Percentiles rank a stretch among this genome's conserved stretches.
These are phyloP conservation scores for Sphyrna mokarran DNA, from an alignment of 2,113 vertebrate species.

Conservation along the genomic window DNA sequence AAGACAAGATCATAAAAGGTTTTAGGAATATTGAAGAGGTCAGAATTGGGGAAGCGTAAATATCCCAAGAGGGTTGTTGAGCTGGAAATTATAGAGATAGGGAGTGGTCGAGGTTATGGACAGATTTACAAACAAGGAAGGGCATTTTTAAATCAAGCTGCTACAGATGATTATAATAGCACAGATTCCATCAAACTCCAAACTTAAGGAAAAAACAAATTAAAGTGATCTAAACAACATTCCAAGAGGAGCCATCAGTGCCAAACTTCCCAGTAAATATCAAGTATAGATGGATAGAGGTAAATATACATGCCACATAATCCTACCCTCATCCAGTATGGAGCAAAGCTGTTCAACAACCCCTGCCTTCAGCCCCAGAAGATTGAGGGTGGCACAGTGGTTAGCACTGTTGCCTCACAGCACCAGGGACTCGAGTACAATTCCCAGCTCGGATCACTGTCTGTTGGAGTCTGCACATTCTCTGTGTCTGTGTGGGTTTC, in stretches of 20 bases:
- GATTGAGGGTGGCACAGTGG: not conserved
- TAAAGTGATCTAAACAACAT: not conserved
- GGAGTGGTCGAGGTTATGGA: not conserved
- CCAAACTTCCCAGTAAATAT: not conserved
- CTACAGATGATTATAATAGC: not conserved
- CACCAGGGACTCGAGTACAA: too few relatives aligned
- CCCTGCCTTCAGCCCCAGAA: not conserved
- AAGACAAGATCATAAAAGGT: too few relatives aligned
- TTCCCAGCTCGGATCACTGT: too few relatives aligned
- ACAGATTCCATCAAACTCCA: not conserved
- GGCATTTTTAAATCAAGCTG: not conserved
- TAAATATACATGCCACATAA: not conserved
- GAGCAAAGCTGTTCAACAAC: not conserved
- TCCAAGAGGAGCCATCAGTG: not conserved
- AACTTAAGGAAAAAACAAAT: not conserved
- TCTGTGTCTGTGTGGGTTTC: too few relatives aligned
- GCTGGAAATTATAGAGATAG: not conserved
- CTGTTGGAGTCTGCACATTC: too few relatives aligned
- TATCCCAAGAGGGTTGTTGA: not conserved
- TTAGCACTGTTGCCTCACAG: too few relatives aligned
- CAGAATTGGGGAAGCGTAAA: not conserved
- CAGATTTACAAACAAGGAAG: not conserved
- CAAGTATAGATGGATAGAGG: not conserved
- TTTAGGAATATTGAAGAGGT: too few relatives aligned
- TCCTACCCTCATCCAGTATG: not conserved